Percentiles rank a stretch among this genome's conserved stretches.
These are phyloP conservation scores for Zosterops pallidus DNA, from an alignment of 2,113 vertebrate species.

Conservation along the genomic window DNA sequence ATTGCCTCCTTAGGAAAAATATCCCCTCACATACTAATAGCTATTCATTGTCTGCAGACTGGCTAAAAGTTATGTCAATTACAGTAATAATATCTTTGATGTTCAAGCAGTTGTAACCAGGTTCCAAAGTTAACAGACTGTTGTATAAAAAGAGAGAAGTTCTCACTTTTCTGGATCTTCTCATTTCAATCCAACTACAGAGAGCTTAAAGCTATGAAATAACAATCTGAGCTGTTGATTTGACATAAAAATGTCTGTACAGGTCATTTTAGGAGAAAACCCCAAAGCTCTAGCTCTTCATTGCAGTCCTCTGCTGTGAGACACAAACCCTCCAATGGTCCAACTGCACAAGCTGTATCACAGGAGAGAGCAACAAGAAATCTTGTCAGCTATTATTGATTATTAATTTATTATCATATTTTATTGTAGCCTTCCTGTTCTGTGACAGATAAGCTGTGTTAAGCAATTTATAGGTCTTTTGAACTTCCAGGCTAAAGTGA, in stretches of 20 bases:
- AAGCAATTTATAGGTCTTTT: constrained; percentile 47
- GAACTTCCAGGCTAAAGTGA: constrained; percentile 50
- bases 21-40: background rate
- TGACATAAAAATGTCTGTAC: background rate
- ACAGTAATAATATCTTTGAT: background rate
- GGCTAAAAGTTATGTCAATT: background rate
- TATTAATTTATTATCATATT: constrained; percentile 50
- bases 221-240: background rate
- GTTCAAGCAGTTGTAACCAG: background rate
- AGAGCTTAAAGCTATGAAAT: background rate
- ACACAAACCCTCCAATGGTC: background rate
- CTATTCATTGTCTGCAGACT: background rate
- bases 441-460: constrained; percentile 17
- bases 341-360: background rate
- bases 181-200: background rate
- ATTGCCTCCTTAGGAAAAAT: background rate
- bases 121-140: background rate
- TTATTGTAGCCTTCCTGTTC: constrained; percentile 34
- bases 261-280: background rate
- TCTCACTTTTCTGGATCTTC: background rate
- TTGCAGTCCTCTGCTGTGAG: background rate
- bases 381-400: constrained; percentile 39
- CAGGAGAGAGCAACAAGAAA: background rate
- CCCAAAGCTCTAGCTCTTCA: background rate
- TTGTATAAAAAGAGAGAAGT: background rate